Percentiles rank a stretch among this genome's conserved stretches.
phyloP scores from a whole-genome alignment of 2,888 invertebrate genomes.

The Isotomurus palustris region DNA sequence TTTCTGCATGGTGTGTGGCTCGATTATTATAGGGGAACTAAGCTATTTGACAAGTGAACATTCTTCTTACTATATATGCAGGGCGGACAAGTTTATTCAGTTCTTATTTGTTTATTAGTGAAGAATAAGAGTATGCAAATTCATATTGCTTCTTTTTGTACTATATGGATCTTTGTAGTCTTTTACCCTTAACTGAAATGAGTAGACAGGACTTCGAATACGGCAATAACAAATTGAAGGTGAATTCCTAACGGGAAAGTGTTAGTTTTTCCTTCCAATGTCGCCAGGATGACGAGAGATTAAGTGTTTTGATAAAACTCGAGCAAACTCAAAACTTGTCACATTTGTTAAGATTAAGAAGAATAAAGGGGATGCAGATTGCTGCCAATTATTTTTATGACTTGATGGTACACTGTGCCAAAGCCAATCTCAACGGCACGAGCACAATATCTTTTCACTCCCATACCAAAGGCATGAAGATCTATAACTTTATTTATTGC shows the following conservation, averaged over 20 bases:
- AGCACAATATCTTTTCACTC: background rate
- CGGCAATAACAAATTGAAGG: background rate
- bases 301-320: constrained; percentile 1
- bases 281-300: constrained; percentile 8
- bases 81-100: no score
- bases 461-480: background rate
- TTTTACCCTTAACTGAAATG: no score
- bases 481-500: no score
- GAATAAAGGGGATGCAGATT: background rate
- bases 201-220: no score
- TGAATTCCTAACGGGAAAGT: constrained; percentile 11
- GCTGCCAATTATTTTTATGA: constrained; percentile 14
- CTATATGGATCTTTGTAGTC: no score
- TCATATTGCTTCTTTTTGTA: no score
- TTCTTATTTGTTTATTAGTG: no score
- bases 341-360: constrained; percentile 11
- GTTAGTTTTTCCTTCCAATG: background rate
- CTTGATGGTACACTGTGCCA: background rate
- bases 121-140: no score
- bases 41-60: no score
- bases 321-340: constrained; percentile 10
- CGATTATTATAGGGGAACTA: no score
- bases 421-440: background rate
- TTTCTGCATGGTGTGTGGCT: no score
- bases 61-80: no score